Base-by-base conservation (phyloP, 1,140 invertebrate genomes). In the Scylla paramamosain region DNA sequence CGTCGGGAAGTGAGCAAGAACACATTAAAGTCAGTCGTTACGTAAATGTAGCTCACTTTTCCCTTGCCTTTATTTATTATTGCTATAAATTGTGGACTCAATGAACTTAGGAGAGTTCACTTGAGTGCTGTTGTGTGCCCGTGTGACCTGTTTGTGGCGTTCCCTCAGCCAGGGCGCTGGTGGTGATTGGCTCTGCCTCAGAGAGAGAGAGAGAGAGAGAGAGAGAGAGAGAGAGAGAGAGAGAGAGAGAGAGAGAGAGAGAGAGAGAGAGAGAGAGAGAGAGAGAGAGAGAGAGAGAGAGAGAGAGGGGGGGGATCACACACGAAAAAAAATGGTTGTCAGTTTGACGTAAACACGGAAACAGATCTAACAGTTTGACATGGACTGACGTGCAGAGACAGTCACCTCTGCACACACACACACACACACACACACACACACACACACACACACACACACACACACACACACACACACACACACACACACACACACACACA, bases 191-290 rank as follows among this genome's bases (percentile, higher is more conserved):
- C 25, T 39, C 16, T 28, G 84, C 25, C 25, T 6, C 25, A 87
- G 84, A 87, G 84, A 87, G 84, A 87, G 84, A 87, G 84, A 29
- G 25, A 87, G 84, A 87, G 84, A 29, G 84, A 87, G 84, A 87
- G 84, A 87, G 84, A 87, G 84, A 87, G 84, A 29, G 84, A 87
- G 84, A 87, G 84, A 87, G 84, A 87, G 29, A 87, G 84, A 29
- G 84, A 87, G 84, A 87, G 82, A 87, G 84, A 87, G 84, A 87
- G 84, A 87, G 84, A 29, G 84, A 87, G 84, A 83, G 84, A 87
- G 84, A 87, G 84, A 29, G 84, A 87, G 84, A 87, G 84, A 87
- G 84, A 87, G 84, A 87, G 84, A 87, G 84, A 87, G 84, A 87
- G 84, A 87, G 84, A 87, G 84, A 87, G 84, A 87, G 86, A 87